Evolutionary conservation across 2,113 vertebrate genomes (phyloP), one percentile per base, ranked within the genome.

Genomic region (Ornithorhynchus anatinus): DNA sequence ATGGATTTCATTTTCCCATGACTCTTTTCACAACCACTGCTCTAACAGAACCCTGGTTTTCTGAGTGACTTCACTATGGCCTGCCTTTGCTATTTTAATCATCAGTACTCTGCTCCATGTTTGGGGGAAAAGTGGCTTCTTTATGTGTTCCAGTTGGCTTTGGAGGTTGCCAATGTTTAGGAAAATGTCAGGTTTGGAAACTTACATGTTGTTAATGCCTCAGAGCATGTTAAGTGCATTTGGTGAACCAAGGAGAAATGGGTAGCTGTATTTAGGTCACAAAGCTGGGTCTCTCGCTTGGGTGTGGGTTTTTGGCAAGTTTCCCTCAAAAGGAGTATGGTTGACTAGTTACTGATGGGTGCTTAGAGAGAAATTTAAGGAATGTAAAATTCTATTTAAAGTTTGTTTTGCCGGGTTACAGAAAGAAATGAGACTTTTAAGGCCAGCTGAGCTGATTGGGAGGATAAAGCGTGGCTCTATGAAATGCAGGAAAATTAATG

Each of bases 311-410:
- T 75, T 77, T 59, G 35, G 51, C 27, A 59, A 47, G 43, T 77
- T 57, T 62, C 13, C 10, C 40, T 66, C 54, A 47, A 25, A 47
- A 27, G 48, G 45, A 32, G 47, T 48, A 38, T 64, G 63, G n/a
- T 22, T 9, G 2, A 33, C 23, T 38, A 8, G 19, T 20, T 44
- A 65, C 52, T 35, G 75, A 63, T 10, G 32, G 45, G 33, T 67
- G 17, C 31, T 81, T 44, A 70, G 52, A 79, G 56, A 72, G 62
- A 59, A 51, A 67, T 69, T 57, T 66, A 72, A 75, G 25, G 69
- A 38, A 29, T 38, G 36, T 6, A 59, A 63, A 27, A 39, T 50
- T 36, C 56, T 78, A 63, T 75, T 78, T 75, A 69, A 77, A 69
- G 36, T 15, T 11, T 36, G 22, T 59, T 66, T 53, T 19, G 9